phyloP scores from a whole-genome alignment of 2,888 invertebrate species.

The Prosopocoilus inquinatus region DNA sequence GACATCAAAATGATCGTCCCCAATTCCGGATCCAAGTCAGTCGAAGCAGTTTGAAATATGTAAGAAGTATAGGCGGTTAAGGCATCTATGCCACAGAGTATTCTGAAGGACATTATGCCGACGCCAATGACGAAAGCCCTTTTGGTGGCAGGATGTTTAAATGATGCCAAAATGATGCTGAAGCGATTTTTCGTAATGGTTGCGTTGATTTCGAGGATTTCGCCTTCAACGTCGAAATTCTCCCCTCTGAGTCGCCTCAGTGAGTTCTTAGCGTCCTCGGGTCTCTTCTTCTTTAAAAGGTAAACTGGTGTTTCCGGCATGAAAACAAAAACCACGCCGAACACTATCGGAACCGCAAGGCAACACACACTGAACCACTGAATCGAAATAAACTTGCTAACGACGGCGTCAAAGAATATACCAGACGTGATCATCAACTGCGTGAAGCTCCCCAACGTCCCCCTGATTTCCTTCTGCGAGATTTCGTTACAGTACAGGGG shows the following conservation, averaged over 20 bases:
- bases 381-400: slow-evolving; percentile 62
- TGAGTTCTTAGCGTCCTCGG: slow-evolving; percentile 64
- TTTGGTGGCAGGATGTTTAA: slow-evolving; percentile 60
- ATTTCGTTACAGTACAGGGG: slow-evolving; percentile 83
- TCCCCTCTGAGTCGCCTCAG: slow-evolving; percentile 68
- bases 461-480: slow-evolving; percentile 74
- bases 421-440: slow-evolving; percentile 80
- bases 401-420: slow-evolving; percentile 69
- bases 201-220: slow-evolving; percentile 59
- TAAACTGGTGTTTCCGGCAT: slow-evolving; percentile 85
- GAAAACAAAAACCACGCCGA: slow-evolving; percentile 66
- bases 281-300: slow-evolving; percentile 59
- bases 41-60: slow-evolving; percentile 56
- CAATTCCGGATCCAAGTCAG: slow-evolving; percentile 48
- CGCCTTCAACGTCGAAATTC: slow-evolving; percentile 62
- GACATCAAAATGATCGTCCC: slow-evolving; percentile 61
- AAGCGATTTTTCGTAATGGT: slow-evolving; percentile 40
- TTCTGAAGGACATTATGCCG: slow-evolving; percentile 66
- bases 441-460: slow-evolving; percentile 77
- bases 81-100: slow-evolving; percentile 61
- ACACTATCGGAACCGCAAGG: slow-evolving; percentile 62
- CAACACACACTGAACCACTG: slow-evolving; percentile 63
- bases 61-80: slow-evolving; percentile 59
- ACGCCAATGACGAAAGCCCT: slow-evolving; percentile 57
- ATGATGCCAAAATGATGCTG: slow-evolving; percentile 51